These are phyloP conservation scores for Saiga tatarica DNA, from an alignment of 2,113 vertebrate species.

Conservation along the genomic window DNA sequence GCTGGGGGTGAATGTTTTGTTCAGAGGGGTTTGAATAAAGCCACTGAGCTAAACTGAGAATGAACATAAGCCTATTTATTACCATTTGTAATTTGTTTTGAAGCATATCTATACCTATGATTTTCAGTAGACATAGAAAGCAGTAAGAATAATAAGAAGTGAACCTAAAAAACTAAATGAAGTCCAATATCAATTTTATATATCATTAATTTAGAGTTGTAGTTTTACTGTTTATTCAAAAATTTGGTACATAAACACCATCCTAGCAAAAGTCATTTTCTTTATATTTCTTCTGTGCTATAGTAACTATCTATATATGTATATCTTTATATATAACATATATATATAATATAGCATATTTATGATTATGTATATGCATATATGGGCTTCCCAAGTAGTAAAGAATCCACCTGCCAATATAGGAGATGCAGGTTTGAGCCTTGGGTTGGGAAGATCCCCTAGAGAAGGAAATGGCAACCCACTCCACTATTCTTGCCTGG, in stretches of 20 bases:
- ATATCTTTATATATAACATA: background rate
- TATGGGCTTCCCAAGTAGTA: background rate
- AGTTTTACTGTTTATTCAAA: background rate
- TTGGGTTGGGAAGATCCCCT: background rate
- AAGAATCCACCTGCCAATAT: background rate
- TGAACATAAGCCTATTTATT: background rate
- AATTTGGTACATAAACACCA: background rate
- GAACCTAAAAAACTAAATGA: background rate
- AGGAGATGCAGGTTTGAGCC: background rate
- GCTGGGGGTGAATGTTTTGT: background rate
- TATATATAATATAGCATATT: background rate
- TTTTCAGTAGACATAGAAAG: background rate
- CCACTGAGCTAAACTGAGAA: background rate
- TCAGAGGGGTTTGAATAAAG: background rate
- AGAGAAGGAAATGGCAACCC: background rate
- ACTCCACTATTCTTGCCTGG: background rate
- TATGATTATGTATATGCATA: background rate
- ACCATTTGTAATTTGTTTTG: background rate
- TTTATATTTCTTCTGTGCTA: background rate
- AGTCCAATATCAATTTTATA: background rate
- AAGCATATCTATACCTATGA: background rate
- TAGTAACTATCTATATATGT: background rate
- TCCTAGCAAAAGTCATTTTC: background rate
- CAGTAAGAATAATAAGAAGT: background rate
- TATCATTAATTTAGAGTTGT: conserved; percentile 25